Conservation (phyloP, 1,140 invertebrate species). For the Nilaparvata lugens region DNA sequence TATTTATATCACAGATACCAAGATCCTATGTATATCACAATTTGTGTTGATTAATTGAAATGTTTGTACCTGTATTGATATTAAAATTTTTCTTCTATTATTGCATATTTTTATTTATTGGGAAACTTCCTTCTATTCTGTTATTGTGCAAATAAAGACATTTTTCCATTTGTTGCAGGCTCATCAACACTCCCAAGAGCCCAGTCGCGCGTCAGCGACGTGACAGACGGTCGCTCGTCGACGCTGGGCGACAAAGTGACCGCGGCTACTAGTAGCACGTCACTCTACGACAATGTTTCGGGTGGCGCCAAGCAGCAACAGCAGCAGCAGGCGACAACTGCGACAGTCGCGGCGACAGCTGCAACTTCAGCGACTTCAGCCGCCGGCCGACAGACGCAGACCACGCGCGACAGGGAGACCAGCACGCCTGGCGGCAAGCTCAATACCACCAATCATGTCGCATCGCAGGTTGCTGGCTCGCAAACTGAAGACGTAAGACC, state of each 20-base stretch:
- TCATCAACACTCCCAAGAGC: slow-evolving; percentile 75
- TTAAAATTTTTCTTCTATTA: too few species aligned
- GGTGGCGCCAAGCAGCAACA: slow-evolving; percentile 40
- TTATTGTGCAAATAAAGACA: too few species aligned
- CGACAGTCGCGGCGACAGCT: slow-evolving; percentile 22
- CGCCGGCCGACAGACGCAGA: slow-evolving; percentile 25
- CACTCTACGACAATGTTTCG: slow-evolving; percentile 80
- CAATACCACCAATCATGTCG: slow-evolving; percentile 17
- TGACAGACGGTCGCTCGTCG: slow-evolving; percentile 43
- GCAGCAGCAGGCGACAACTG: slow-evolving; percentile 27
- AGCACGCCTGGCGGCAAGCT: slow-evolving; percentile 31
- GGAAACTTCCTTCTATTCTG: too few species aligned
- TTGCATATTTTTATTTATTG: too few species aligned
- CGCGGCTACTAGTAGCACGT: slow-evolving; percentile 73
- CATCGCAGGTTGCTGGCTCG: slow-evolving; percentile 24
- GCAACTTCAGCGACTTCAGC: neutral
- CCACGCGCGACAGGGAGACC: slow-evolving; percentile 36
- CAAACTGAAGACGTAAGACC: slow-evolving; percentile 30
- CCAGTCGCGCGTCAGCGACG: slow-evolving; percentile 57
- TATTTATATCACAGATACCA: too few species aligned
- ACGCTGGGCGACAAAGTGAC: slow-evolving; percentile 57
- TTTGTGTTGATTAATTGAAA: too few species aligned
- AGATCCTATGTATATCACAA: too few species aligned
- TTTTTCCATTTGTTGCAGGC: slow-evolving; percentile 42
- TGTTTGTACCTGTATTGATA: too few species aligned